Evolutionary conservation across 2,888 invertebrate species (phyloP).

Genomic region (Exephanes ischioxanthus): DNA sequence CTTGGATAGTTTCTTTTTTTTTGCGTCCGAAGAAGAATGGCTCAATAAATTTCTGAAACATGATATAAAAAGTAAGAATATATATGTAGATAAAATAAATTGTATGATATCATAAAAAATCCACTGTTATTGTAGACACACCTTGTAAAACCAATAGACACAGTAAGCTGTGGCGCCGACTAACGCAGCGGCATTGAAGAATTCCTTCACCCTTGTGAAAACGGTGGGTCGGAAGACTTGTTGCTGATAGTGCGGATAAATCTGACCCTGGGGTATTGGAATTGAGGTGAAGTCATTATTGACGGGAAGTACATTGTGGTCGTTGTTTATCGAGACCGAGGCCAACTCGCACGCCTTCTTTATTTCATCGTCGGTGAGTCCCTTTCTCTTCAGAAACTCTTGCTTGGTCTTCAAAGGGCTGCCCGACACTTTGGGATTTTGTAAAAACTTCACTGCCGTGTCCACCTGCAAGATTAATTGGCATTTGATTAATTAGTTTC

Average conservation of each 20-base stretch:
- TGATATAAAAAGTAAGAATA: constrained; percentile 40
- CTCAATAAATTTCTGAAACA: constrained; percentile 87
- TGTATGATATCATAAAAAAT: constrained; percentile 13
- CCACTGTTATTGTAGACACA: constrained; percentile 86
- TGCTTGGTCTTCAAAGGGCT: constrained; percentile 93
- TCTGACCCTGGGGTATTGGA: constrained; percentile 76
- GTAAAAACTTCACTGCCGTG: constrained; percentile 94
- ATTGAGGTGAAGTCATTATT: constrained; percentile 76
- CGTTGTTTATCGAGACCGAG: constrained; percentile 56
- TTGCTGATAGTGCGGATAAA: constrained; percentile 72
- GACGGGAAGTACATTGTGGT: constrained; percentile 69
- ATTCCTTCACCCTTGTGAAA: constrained; percentile 88
- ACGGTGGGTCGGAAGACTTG: constrained; percentile 82
- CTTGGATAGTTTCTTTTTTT: constrained; percentile 89
- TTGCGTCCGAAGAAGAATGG: constrained; percentile 90
- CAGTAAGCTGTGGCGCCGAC: constrained; percentile 92
- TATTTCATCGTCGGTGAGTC: constrained; percentile 91
- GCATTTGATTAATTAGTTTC: not conserved
- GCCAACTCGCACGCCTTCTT: constrained; percentile 91
- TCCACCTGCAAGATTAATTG: constrained; percentile 87
- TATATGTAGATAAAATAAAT: not conserved
- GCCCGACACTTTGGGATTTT: constrained; percentile 93
- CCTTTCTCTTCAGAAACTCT: constrained; percentile 92
- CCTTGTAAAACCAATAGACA: constrained; percentile 93
- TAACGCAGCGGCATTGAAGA: constrained; percentile 90